Conservation (phyloP, 2,888 invertebrate species). For the Drosophila neotestacea region DNA sequence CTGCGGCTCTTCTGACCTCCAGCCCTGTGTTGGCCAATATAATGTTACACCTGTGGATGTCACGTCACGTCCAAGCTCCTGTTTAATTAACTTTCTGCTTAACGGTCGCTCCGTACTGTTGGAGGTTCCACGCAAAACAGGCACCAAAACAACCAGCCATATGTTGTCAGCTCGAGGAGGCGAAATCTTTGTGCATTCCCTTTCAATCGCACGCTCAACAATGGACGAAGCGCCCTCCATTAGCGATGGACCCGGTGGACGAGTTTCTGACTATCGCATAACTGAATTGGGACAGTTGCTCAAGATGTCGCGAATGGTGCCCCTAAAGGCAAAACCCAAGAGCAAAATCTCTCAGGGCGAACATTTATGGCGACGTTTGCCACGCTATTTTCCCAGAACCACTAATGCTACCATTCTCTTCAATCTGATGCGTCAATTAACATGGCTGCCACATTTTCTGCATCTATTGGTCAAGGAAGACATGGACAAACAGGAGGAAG, state of each 20-base stretch:
- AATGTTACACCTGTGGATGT: constrained; percentile 98
- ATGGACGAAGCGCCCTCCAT: constrained; percentile 98
- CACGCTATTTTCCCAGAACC: constrained; percentile 94
- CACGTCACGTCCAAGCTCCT: constrained; percentile 98
- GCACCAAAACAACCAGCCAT: constrained; percentile 95
- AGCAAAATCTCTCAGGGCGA: constrained; percentile 87
- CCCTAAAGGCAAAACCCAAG: constrained; percentile 87
- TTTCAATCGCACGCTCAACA: constrained; percentile 93
- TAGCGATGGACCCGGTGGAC: constrained; percentile 96
- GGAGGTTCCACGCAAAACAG: constrained; percentile 94
- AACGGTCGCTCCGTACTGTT: constrained; percentile 96
- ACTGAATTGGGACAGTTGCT: constrained; percentile 95
- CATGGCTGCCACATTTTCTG: constrained; percentile 93
- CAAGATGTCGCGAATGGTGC: constrained; percentile 92
- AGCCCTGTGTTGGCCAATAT: constrained; percentile 93
- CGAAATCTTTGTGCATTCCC: constrained; percentile 97
- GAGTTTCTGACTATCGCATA: constrained; percentile 95
- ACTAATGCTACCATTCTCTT: constrained; percentile 95
- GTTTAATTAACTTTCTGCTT: constrained; percentile 98
- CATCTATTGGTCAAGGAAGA: constrained; percentile 92
- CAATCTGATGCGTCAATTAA: constrained; percentile 91
- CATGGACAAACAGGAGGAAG: constrained; percentile 93
- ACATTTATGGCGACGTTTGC: constrained; percentile 90
- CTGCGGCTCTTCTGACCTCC: constrained; percentile 91
- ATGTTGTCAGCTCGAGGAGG: constrained; percentile 97